These are phyloP conservation scores for Melanotaenia trifasciata DNA, from an alignment of 2,797 vertebrate genomes.

Conservation along the genomic window DNA sequence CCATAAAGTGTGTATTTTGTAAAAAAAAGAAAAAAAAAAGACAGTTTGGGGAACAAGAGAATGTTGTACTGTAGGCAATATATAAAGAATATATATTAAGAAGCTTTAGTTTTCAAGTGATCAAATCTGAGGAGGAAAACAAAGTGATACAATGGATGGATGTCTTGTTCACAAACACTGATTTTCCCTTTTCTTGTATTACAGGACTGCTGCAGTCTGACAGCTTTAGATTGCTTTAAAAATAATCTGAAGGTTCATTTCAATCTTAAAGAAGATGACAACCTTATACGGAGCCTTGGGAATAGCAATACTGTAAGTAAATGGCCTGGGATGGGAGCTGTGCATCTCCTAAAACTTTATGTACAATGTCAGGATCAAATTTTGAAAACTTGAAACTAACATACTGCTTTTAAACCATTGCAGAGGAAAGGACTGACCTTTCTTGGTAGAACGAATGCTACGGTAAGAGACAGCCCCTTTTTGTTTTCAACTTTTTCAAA, in stretches of 20 bases:
- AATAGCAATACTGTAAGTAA: slow-evolving; percentile 58
- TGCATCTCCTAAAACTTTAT: neutral
- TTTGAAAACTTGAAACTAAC: neutral
- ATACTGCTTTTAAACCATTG: slow-evolving; percentile 13
- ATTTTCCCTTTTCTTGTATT: neutral
- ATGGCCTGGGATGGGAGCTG: neutral
- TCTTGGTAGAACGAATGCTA: neutral
- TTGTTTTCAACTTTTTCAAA: neutral
- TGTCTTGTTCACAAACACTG: neutral
- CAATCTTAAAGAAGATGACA: accelerated
- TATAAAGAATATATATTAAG: no score
- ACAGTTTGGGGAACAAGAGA: neutral
- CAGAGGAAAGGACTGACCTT: slow-evolving; percentile 39
- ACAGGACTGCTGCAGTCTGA: slow-evolving; percentile 74
- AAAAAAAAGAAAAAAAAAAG: neutral
- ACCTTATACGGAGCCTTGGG: slow-evolving; percentile 47
- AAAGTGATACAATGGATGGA: neutral
- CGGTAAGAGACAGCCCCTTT: slow-evolving; percentile 44
- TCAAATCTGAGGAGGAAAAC: no score
- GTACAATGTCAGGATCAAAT: neutral
- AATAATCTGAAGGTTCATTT: neutral
- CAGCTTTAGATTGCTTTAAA: slow-evolving; percentile 71
- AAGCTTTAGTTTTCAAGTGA: no score
- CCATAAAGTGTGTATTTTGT: neutral
- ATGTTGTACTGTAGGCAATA: no score